A percentile compares a stretch with the other conserved stretches of the same genome.
Evolutionary conservation across 1,140 invertebrate species (phyloP).

Genomic region (Drosophila santomea): DNA sequence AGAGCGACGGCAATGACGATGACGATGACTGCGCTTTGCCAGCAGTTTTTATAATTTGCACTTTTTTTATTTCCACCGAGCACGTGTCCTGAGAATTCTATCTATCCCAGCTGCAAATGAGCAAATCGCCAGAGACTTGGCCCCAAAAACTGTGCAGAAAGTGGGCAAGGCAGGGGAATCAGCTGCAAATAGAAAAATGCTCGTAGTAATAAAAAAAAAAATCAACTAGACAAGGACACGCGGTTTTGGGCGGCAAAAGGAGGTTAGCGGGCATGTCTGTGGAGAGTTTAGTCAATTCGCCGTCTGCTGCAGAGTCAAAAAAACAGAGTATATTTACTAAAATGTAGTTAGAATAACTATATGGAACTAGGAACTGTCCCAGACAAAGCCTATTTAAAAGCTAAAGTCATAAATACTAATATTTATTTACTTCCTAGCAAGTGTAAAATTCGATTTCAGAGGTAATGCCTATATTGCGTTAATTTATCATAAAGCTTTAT

Average conservation of each 20-base stretch:
- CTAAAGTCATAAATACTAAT: no score
- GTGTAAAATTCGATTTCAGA: no score
- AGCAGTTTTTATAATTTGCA: constrained; percentile 82
- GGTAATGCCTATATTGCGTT: no score
- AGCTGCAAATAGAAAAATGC: constrained; percentile 71
- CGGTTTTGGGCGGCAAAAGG: constrained; percentile 17
- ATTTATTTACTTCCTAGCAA: no score
- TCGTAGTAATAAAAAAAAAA: constrained; percentile 56
- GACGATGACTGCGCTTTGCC: constrained; percentile 76
- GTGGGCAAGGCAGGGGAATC: constrained; percentile 22
- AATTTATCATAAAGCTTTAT: no score
- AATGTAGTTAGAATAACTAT: background rate
- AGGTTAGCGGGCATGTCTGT: constrained; percentile 28
- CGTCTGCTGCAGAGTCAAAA: constrained; percentile 16
- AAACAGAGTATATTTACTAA: background rate
- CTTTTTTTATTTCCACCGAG: constrained; percentile 41
- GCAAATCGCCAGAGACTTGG: constrained; percentile 58
- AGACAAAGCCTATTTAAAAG: no score
- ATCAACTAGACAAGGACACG: constrained; percentile 59
- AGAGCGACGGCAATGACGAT: constrained; percentile 40
- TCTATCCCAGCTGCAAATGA: constrained; percentile 72
- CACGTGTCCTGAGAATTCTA: constrained; percentile 48
- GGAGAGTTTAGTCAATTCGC: constrained; percentile 74
- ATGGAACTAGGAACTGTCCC: background rate
- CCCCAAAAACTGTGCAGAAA: constrained; percentile 38